phyloP scores from a whole-genome alignment of 2,888 invertebrate species.

The Phorcus lineatus region DNA sequence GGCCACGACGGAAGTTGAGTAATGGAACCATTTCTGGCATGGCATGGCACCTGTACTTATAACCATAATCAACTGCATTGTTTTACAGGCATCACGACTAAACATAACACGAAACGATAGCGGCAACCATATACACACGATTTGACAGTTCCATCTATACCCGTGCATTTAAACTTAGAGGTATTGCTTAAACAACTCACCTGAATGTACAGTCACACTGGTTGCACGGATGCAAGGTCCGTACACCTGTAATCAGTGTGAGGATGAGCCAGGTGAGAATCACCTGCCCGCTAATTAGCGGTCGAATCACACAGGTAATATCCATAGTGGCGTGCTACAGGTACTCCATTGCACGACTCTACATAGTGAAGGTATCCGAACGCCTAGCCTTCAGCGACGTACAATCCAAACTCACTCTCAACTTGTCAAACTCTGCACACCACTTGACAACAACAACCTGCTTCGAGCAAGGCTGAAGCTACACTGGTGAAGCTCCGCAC shows the following conservation, averaged over 20 bases:
- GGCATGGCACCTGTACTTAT: too few species aligned
- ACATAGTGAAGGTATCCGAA: neutral
- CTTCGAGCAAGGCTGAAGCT: neutral
- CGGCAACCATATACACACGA: too few species aligned
- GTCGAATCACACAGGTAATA: neutral
- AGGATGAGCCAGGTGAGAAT: slow-evolving; percentile 15
- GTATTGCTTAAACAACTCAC: neutral
- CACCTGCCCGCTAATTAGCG: neutral
- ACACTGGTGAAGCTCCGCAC: too few species aligned
- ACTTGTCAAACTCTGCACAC: slow-evolving; percentile 11
- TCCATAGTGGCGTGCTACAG: neutral
- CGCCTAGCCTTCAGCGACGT: neutral
- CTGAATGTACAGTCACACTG: slow-evolving; percentile 32
- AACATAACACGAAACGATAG: too few species aligned
- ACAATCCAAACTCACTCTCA: neutral
- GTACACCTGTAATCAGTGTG: neutral
- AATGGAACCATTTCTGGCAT: too few species aligned
- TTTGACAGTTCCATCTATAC: too few species aligned
- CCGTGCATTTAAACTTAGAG: too few species aligned
- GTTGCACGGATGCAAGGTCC: slow-evolving; percentile 19
- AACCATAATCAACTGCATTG: too few species aligned
- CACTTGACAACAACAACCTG: slow-evolving; percentile 13
- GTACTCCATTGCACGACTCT: slow-evolving; percentile 11
- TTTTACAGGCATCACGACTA: too few species aligned
- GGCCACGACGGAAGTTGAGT: too few species aligned